Evolutionary conservation across 2,888 invertebrate species (phyloP).

Genomic region (Neoscelio sp.): DNA sequence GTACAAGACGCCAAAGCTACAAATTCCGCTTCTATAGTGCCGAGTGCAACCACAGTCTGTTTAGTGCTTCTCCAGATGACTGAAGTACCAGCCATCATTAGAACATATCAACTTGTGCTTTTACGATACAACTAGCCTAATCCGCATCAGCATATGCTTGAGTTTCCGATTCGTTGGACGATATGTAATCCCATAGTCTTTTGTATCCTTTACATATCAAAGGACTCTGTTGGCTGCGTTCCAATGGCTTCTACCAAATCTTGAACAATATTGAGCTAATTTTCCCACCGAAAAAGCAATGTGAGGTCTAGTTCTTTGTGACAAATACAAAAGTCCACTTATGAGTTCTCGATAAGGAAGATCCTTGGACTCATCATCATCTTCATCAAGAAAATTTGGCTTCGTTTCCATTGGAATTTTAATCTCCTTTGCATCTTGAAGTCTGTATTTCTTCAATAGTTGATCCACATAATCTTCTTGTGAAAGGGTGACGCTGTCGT

Average conservation of each 20-base stretch:
- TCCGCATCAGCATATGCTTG: constrained; percentile 53
- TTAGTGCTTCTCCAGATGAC: constrained; percentile 52
- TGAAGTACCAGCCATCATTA: constrained; percentile 42
- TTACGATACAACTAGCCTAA: constrained; percentile 50
- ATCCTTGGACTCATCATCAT: constrained; percentile 1
- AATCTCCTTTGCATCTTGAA: constrained; percentile 42
- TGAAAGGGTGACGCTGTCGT: constrained; percentile 46
- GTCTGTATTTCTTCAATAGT: constrained; percentile 51
- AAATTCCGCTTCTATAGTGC: constrained; percentile 63
- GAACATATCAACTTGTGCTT: constrained; percentile 52
- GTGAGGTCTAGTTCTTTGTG: constrained; percentile 64
- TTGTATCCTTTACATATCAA: constrained; percentile 50
- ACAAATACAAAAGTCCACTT: constrained; percentile 64
- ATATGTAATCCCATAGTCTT: constrained; percentile 31
- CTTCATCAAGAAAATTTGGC: constrained; percentile 43
- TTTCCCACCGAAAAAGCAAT: constrained; percentile 64
- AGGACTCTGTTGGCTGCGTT: constrained; percentile 47
- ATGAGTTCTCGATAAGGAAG: constrained; percentile 61
- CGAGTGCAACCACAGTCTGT: constrained; percentile 46
- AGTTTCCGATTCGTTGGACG: constrained; percentile 21
- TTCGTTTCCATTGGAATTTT: constrained; percentile 60
- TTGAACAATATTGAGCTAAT: constrained; percentile 57
- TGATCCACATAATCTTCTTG: constrained; percentile 55
- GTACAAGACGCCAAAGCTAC: constrained; percentile 38
- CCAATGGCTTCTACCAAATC: no score